Conservation (phyloP, 2,797 vertebrate genomes). For the Ctenosaura bakeri region DNA sequence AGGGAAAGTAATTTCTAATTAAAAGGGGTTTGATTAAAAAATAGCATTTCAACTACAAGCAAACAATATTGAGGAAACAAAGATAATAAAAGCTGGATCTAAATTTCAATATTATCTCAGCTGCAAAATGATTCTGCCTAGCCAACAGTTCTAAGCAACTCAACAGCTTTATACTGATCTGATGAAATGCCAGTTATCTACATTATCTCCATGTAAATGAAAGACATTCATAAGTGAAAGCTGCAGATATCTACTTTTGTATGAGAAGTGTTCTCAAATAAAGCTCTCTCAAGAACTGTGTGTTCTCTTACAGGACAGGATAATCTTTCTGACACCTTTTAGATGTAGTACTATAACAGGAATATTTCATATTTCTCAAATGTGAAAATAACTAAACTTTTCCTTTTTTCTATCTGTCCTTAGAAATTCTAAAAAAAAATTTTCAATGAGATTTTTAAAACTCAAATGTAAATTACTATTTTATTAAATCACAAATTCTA, state of each 20-base stretch:
- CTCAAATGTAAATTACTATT: too few relatives aligned
- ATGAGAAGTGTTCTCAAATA: background rate
- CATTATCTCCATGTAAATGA: background rate
- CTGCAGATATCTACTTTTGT: background rate
- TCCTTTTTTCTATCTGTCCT: background rate
- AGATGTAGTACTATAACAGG: background rate
- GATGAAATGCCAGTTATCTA: background rate
- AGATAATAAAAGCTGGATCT: background rate
- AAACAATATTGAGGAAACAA: background rate
- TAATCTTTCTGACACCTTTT: background rate
- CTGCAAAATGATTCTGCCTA: background rate
- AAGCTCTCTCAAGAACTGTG: background rate
- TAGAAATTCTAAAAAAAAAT: too few relatives aligned
- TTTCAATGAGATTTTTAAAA: too few relatives aligned
- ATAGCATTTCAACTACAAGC: background rate
- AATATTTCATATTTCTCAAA: background rate
- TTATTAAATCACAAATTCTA: too few relatives aligned
- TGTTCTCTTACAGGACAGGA: background rate
- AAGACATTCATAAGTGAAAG: background rate
- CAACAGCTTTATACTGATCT: background rate
- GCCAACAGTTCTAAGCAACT: background rate
- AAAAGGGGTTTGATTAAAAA: background rate
- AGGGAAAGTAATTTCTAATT: background rate
- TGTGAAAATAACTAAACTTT: background rate
- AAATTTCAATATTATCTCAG: background rate